These are phyloP conservation scores for Acrocephalus arundinaceus DNA, from an alignment of 2,113 vertebrate species.

Conservation along the genomic window DNA sequence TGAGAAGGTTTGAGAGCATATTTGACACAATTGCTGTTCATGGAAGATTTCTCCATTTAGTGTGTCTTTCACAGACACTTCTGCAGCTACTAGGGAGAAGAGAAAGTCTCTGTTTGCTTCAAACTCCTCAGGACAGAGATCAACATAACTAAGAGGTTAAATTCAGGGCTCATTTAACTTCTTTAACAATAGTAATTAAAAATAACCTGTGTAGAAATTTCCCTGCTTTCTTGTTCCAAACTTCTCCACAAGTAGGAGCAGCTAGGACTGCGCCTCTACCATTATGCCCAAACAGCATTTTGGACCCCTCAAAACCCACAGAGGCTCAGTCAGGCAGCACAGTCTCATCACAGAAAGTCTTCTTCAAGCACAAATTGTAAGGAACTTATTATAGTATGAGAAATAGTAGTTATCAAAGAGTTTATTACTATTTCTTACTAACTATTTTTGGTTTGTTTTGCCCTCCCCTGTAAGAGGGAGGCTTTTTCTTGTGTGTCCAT, in stretches of 20 bases:
- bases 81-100: not conserved
- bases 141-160: not conserved
- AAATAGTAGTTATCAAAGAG: too few relatives aligned
- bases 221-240: not conserved
- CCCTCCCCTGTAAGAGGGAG: not conserved
- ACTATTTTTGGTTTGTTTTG: not conserved
- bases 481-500: not conserved
- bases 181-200: not conserved
- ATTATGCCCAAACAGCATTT: not conserved
- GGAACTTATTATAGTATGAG: not conserved
- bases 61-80: not conserved
- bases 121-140: not conserved
- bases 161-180: not conserved
- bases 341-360: not conserved
- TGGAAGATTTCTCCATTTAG: not conserved
- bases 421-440: not conserved
- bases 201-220: not conserved
- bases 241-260: not conserved
- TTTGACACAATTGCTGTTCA: not conserved
- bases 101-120: not conserved
- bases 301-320: not conserved
- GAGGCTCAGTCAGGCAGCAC: not conserved
- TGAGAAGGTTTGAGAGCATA: not conserved
- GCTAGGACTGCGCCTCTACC: not conserved
- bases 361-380: not conserved